phyloP scores from a whole-genome alignment of 2,888 invertebrate species.

The Cosmorhoe ocellata region DNA sequence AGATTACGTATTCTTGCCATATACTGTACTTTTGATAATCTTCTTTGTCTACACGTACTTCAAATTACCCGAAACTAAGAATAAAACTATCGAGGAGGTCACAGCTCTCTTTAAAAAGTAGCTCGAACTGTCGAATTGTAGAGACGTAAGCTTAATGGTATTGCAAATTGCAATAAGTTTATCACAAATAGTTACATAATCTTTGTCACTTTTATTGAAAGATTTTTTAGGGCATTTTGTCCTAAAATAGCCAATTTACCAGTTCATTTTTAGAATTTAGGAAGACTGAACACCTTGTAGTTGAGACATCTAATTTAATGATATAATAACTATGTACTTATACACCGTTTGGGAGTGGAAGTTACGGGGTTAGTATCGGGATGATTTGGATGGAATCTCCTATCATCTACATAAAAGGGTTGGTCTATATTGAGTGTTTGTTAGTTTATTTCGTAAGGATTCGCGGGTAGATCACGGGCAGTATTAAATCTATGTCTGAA shows the following conservation, averaged over 20 bases:
- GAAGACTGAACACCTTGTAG: conserved; percentile 62
- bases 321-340: conserved; percentile 68
- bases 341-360: conserved; percentile 35
- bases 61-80: conserved; percentile 78
- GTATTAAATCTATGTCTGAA: neutral
- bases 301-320: conserved; percentile 46
- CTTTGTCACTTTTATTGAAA: conserved; percentile 35
- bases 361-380: conserved; percentile 1
- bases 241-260: conserved; percentile 19
- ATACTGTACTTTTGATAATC: conserved; percentile 66
- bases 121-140: conserved; percentile 36
- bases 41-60: conserved; percentile 75
- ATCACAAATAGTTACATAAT: conserved; percentile 53
- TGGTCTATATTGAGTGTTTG: neutral
- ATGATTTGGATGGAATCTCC: conserved; percentile 5
- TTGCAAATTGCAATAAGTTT: conserved; percentile 46
- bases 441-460: conserved; percentile 2
- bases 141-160: conserved; percentile 48
- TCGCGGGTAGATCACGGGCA: neutral
- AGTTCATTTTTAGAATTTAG: conserved; percentile 49
- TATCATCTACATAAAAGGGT: neutral
- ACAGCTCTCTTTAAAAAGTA: conserved; percentile 76
- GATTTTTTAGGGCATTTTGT: conserved; percentile 34
- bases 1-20: conserved; percentile 74
- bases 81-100: conserved; percentile 76